Base-by-base conservation (phyloP, 23 tunicate species). In the Trididemnum nubilum region DNA sequence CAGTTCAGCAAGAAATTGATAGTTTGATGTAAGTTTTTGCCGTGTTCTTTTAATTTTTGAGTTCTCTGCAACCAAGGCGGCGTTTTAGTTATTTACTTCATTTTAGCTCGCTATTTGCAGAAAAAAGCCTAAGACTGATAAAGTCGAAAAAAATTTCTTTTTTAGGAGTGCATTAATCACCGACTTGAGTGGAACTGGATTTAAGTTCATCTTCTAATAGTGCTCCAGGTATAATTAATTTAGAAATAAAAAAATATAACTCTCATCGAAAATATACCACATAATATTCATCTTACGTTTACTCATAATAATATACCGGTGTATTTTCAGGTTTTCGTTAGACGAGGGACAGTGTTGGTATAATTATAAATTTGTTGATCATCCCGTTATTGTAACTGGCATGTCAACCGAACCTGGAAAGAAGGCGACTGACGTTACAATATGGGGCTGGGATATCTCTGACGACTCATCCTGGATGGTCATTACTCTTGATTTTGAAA, bases 291-390 rank as follows among this genome's bases (percentile, higher is more conserved):
- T n/a, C n/a, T n/a, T n/a, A n/a, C n/a, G n/a, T n/a, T n/a, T n/a
- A n/a, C n/a, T n/a, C n/a, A n/a, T n/a, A n/a, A n/a, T n/a, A n/a
- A n/a, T n/a, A n/a, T n/a, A n/a, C n/a, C n/a, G n/a, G n/a, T n/a
- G n/a, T n/a, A n/a, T n/a, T n/a, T n/a, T n/a, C 75, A 93, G 98
- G 39, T 91, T 89, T 79, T 91, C 97, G 2, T 59, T 91, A 44
- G 97, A 96, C 77, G 99, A 96, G 76, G 99, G 99, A 0, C 76
- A 80, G 23, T 90, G 96, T 39, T 96, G 99, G 99, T 59, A 84
- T 51, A 32, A 78, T 9, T 84, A 81, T 52, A 86, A 78, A 3
- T 96, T 96, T 84, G 33, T 76, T 25, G 91, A 94, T 51, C 51
- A 33, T 0, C 58, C 69, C 18, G 74, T 89, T 24, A 54, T 36